Evolutionary conservation across 2,888 invertebrate species (phyloP), one percentile per base, ranked within the genome.

Genomic region (Hydraecia micacea): DNA sequence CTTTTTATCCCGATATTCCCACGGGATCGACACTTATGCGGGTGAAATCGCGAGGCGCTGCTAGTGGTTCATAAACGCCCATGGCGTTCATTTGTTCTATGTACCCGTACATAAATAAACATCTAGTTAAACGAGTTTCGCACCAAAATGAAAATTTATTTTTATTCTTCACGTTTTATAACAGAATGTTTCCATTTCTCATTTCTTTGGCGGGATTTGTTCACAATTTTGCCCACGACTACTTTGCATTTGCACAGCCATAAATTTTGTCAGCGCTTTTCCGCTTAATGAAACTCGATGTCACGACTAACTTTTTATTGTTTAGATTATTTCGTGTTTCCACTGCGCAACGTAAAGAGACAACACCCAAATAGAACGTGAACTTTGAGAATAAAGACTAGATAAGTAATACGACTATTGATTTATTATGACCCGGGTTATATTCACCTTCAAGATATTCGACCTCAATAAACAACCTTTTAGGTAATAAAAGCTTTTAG

Each of bases 261-360:
- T 93, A 93, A 93, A 94, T 94, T 93, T 91, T 89, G 90, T 87
- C 87, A 88, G 87, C 89, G 93, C 91, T 92, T 93, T 91, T 91
- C 90, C 88, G 91, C 91, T 91, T 94, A 95, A 95, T 94, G 93
- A 93, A 94, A 95, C 92, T 91, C 91, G 91, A 92, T 92, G 93
- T 94, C 92, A 93, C 92, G 91, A 93, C 90, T 91, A 83, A 87
- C 82, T 84, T 88, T 88, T 92, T 89, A 89, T 88, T 92, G 90
- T 90, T 91, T 90, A 90, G 87, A 90, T 87, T 90, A 91, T 90
- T 91, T 86, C 83, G 87, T 86, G 85, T 91, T 89, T 86, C 79
- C 73, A 83, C 80, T 85, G 87, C 83, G 86, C 85, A 87, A 86
- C 80, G 75, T 82, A 73, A 76, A 81, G 75, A 77, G 83, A 81